Evolutionary conservation across 2,113 vertebrate genomes (phyloP), one percentile per base, ranked within the genome.

Genomic region (Myiozetetes cayanensis): DNA sequence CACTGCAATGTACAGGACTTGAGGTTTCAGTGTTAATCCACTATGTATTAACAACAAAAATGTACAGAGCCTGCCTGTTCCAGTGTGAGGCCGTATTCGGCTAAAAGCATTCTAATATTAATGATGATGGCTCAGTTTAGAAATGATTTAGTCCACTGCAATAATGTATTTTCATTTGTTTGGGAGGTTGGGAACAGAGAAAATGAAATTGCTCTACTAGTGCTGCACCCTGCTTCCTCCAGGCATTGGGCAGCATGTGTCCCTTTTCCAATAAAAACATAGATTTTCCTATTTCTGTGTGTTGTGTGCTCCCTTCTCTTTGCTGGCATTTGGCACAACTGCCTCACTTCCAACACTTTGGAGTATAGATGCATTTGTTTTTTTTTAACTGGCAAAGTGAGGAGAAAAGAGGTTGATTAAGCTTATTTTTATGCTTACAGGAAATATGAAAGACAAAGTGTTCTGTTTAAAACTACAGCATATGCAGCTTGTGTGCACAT

Each of bases 381-480:
- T 59, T 59, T 77, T 53, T 70, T 12, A 91, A 76, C 31, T 4
- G 27, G 59, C 63, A 46, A 94, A 94, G 49, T 72, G 68, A 82
- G 88, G 82, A 73, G 78, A 65, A 90, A 90, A 85, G 58, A 90
- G 91, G 91, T 79, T 52, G 82, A 93, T 91, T 31, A 80, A 85
- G 96, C 85, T 88, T 85, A 43, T 94, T 91, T 93, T 89, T 83
- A 66, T 66, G 94, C 90, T 94, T 46, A 17, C 72, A 52, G 86
- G 86, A 95, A 95, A 88, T 50, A 66, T 3, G 43, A 88, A 86
- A 95, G 96, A 92, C 95, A 63, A 84, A 94, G 94, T 63, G 90
- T 77, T 90, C 94, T 62, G 94, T 89, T 84, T 86, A 44, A 93
- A 84, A 87, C 90, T 68, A 80, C 63, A 25, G 94, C 90, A 66